Evolutionary conservation across 2,797 vertebrate genomes (phyloP).

Genomic region (Distichodus sexfasciatus): DNA sequence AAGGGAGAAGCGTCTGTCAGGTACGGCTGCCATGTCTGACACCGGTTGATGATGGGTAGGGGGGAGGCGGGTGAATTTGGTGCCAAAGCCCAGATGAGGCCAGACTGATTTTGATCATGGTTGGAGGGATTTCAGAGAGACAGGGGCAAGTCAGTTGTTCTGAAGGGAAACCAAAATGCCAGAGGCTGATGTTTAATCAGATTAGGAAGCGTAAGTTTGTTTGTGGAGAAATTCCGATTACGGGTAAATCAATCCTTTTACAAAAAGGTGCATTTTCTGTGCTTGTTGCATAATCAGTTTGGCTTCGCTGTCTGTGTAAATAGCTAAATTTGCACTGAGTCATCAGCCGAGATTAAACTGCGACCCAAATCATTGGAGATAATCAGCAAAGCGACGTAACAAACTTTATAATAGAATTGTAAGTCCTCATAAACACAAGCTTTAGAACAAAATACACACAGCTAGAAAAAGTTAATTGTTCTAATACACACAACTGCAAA

Average conservation of each 20-base stretch:
- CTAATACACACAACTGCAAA: slow-evolving; percentile 10
- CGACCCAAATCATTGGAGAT: neutral
- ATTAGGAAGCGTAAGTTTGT: neutral
- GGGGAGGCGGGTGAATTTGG: too few relatives aligned
- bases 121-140: neutral
- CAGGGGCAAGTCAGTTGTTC: neutral
- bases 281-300: neutral
- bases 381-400: neutral
- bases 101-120: neutral
- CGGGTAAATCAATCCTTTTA: neutral
- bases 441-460: slow-evolving; percentile 8
- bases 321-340: neutral
- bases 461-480: slow-evolving; percentile 21
- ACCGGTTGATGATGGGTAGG: neutral
- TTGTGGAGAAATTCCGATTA: neutral
- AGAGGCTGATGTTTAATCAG: neutral
- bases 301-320: neutral
- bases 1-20: slow-evolving; percentile 77
- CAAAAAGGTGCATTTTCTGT: neutral
- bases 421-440: too few relatives aligned
- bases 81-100: too few relatives aligned
- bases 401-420: neutral
- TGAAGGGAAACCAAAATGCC: neutral
- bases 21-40: slow-evolving; percentile 62
- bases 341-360: neutral